phyloP scores from a whole-genome alignment of 1,140 invertebrate genomes.

The Procambarus virginalis region DNA sequence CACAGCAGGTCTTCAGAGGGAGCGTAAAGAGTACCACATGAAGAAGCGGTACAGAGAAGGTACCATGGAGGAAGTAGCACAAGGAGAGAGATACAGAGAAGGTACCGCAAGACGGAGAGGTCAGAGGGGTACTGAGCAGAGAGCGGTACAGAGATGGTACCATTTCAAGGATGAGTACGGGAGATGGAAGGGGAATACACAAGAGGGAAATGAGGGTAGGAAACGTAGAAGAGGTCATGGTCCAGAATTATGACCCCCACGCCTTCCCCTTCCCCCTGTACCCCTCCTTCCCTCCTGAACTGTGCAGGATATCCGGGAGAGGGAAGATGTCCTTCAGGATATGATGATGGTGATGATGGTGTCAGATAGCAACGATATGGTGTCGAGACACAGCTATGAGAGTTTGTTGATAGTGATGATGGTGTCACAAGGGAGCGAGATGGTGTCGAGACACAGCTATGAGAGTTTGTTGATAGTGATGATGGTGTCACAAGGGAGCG shows the following conservation, averaged over 20 bases:
- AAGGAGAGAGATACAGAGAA: too few relatives aligned
- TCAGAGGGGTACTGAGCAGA: background rate
- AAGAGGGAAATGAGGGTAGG: background rate
- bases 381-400: too few relatives aligned
- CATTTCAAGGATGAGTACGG: too few relatives aligned
- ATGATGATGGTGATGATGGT: background rate
- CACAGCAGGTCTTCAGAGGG: too few relatives aligned
- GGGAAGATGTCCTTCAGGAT: background rate
- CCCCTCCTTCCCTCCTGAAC: too few relatives aligned
- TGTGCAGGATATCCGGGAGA: background rate
- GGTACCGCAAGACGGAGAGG: background rate
- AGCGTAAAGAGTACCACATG: too few relatives aligned
- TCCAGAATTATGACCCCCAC: background rate
- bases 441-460: background rate
- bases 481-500: too few relatives aligned
- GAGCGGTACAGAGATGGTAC: too few relatives aligned
- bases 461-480: too few relatives aligned
- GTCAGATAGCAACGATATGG: background rate
- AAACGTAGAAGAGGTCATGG: background rate
- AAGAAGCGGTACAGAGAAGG: too few relatives aligned
- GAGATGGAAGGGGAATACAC: background rate
- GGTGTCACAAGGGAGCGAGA: background rate
- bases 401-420: too few relatives aligned
- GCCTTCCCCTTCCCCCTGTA: too few relatives aligned
- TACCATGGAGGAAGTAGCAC: background rate